Evolutionary conservation across 2,113 vertebrate species (phyloP).

Genomic region (Indicator maculatus): DNA sequence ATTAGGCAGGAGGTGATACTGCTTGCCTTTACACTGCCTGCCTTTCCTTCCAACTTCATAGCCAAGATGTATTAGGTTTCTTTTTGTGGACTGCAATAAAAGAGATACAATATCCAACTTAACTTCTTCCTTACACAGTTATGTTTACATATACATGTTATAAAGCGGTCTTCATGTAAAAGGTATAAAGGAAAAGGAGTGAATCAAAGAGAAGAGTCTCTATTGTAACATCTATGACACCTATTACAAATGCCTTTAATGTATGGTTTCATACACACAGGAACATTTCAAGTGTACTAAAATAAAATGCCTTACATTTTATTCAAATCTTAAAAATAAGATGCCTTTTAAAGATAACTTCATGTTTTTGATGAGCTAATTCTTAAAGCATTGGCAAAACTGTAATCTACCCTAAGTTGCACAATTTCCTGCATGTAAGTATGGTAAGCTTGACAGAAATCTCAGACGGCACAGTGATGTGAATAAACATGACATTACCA

Average conservation of each 20-base stretch:
- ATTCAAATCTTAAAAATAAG: neutral
- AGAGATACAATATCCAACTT: neutral
- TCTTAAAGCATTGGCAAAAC: slow-evolving; percentile 10
- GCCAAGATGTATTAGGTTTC: neutral
- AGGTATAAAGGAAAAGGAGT: neutral
- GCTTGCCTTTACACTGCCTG: neutral
- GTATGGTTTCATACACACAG: neutral
- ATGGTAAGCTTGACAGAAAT: slow-evolving; percentile 19
- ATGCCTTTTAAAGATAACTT: neutral
- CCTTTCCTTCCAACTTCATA: neutral
- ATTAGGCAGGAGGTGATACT: neutral
- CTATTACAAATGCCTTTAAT: neutral
- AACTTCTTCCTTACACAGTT: neutral
- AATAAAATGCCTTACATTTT: neutral
- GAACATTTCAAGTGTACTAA: neutral
- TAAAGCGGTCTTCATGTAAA: slow-evolving; percentile 14
- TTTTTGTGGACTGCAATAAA: neutral
- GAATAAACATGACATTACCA: slow-evolving; percentile 32
- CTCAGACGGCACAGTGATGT: slow-evolving; percentile 9
- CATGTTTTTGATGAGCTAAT: neutral
- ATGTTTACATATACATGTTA: slow-evolving; percentile 24
- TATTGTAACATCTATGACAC: neutral
- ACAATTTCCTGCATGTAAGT: neutral
- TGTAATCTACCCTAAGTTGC: neutral
- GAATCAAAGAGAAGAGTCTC: neutral